phyloP scores from a whole-genome alignment of 2,113 vertebrate genomes.

The Equus quagga region DNA sequence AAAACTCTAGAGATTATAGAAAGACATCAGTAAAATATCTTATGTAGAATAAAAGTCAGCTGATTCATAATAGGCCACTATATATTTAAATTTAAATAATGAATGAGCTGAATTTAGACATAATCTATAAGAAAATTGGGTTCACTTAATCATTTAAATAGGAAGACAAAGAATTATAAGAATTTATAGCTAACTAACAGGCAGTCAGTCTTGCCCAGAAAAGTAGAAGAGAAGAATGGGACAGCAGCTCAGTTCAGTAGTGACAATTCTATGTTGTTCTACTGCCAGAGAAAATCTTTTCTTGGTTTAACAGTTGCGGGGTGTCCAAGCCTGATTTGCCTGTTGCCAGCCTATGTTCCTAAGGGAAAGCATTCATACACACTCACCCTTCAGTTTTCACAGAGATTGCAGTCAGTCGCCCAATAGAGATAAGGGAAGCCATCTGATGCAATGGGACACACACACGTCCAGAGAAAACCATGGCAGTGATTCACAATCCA shows the following conservation, averaged over 20 bases:
- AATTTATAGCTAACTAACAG: not conserved
- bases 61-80: not conserved
- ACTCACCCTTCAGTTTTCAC: not conserved
- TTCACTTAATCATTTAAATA: not conserved
- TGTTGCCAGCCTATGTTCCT: rapidly evolving
- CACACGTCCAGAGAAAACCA: not conserved
- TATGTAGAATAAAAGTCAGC: not conserved
- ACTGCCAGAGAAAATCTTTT: not conserved
- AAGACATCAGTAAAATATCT: not conserved
- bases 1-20: not conserved
- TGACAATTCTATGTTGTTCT: not conserved
- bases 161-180: not conserved
- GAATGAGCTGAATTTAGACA: not conserved
- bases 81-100: not conserved
- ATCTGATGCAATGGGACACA: not conserved
- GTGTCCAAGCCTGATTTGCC: not conserved
- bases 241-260: not conserved
- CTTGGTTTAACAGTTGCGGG: not conserved
- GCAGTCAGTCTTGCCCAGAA: not conserved
- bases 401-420: not conserved
- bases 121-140: not conserved
- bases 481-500: not conserved
- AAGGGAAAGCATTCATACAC: not conserved
- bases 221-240: not conserved
- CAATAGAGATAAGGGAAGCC: not conserved